Percentiles rank a stretch among this genome's conserved stretches.
Conservation (phyloP, 2,113 vertebrate species). For the Dasyornis broadbenti region DNA sequence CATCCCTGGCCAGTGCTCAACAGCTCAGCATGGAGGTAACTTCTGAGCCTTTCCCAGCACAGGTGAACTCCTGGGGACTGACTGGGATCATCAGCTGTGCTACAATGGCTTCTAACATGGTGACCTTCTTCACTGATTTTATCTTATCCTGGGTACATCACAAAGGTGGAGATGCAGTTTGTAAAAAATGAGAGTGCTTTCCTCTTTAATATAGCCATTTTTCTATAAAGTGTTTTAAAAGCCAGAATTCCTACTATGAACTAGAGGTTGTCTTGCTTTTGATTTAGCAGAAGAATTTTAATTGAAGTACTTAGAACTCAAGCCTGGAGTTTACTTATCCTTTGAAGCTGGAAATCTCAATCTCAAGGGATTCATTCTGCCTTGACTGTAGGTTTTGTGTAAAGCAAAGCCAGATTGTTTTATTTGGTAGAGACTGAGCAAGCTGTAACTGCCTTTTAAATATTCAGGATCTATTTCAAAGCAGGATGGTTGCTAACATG, state of each 20-base stretch:
- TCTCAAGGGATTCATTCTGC: conserved; percentile 35
- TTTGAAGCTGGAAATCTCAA: neutral
- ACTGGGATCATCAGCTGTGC: neutral
- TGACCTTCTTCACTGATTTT: neutral
- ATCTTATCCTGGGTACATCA: neutral
- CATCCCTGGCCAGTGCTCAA: neutral
- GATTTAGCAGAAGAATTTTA: conserved; percentile 16
- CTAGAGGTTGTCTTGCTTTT: neutral
- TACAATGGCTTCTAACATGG: neutral
- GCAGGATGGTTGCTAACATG: neutral
- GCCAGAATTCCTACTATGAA: neutral
- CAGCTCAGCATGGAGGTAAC: neutral
- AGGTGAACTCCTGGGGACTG: neutral
- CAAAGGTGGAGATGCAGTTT: neutral
- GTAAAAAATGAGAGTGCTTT: neutral
- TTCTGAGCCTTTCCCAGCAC: neutral
- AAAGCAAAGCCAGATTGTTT: conserved; percentile 45
- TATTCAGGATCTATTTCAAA: conserved; percentile 23
- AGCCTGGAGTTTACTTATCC: neutral
- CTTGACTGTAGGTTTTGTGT: neutral
- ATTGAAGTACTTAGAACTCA: conserved; percentile 1
- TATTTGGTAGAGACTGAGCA: neutral
- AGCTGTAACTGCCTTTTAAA: conserved; percentile 8
- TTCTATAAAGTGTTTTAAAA: neutral
- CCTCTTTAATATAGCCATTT: neutral